Base-by-base conservation (phyloP, 2,113 vertebrate species). In the Myocastor coypus region DNA sequence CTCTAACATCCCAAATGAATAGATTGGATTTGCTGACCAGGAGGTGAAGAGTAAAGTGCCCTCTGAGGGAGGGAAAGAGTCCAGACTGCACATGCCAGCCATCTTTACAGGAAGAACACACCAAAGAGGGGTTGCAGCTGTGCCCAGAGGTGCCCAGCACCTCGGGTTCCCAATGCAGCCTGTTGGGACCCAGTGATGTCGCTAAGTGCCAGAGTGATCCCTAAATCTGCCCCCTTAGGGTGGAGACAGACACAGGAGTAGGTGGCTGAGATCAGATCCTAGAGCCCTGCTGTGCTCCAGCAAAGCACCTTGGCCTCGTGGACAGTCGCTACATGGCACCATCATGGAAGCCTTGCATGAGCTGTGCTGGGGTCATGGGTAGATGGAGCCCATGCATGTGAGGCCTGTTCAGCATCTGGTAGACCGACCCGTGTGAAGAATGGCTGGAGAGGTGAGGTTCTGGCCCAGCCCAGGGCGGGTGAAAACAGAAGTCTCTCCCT, bases 1-100 rank as follows among this genome's bases (percentile, higher is more conserved):
- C 20, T 84, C 34, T 50, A 71, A 64, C 13, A 61, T 57, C 50
- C 16, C 32, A 89, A 92, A 91, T 81, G 46, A 95, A 73, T 92
- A 61, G 9, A 90, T 69, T 88, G 37, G 34, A 57, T 83, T 94
- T 42, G 88, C 46, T 92, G 71, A 88, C 57, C 13, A 50, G 24
- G 37, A 88, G 77, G 28, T 87, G 77, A 78, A 89, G 87, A 75
- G 17, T 82, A 42, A 95, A 88, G 13, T 68, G n/a, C 42, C 8
- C 26, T 77, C 3, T 83, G 80, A 84, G 40, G 52, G 11, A 28
- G 32, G 50, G 40, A 34, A 78, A 78, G 17, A 82, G 17, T 57
- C 69, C 26, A 78, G 46, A 7, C 34, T 3, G 61, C 87, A 55
- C 81, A 63, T 1, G 50, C 1, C 3, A 94, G 26, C 42, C 59